Evolutionary conservation across 35 echinoderm and acorn worm genomes (phyloP), one percentile per base, ranked within the genome.

Genomic region (Apostichopus japonicus): DNA sequence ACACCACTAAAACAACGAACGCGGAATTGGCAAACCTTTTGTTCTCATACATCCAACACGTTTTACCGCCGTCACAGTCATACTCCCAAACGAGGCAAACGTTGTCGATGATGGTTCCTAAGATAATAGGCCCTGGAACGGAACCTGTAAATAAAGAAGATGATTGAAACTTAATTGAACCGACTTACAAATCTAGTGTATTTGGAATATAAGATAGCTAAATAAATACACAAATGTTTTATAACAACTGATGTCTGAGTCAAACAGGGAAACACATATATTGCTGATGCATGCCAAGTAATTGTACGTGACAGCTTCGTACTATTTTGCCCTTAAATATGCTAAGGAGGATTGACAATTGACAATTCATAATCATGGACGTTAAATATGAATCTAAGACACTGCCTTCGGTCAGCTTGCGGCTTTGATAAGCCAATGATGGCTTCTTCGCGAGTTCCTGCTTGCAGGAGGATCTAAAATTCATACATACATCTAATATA

Each of bases 21-120:
- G 82, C 83, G 5, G 94, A 90, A 23, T 90, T 15, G 0, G 84
- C 53, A 72, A 97, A 90, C 15, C 62, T 19, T 55, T 54, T 27
- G 80, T 97, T 97, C 57, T 90, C 33, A 81, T 97, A 97, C 58
- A 94, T 76, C 96, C 96, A 94, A 77, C 96, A 97, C 11, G 90
- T 88, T 8, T 91, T 55, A 16, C 78, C 56, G 19, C 87, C 91
- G 27, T 90, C 91, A 65, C 96, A 97, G 13, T 92, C 91, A 54
- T 94, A 56, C 76, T 97, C 93, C 96, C 96, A 97, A 52, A 94
- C 23, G 33, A 94, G 57, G 55, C 96, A 97, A 10, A 86, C 70
- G 10, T 84, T 90, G 51, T 97, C 96, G 54, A 97, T 94, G 56
- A 94, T 90, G 19, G 87, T 67, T n/a, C 96, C 96, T 22, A 97